Percentiles rank a stretch among this genome's conserved stretches.
Evolutionary conservation across 2,113 vertebrate genomes (phyloP).

Genomic region (Oriolus oriolus): DNA sequence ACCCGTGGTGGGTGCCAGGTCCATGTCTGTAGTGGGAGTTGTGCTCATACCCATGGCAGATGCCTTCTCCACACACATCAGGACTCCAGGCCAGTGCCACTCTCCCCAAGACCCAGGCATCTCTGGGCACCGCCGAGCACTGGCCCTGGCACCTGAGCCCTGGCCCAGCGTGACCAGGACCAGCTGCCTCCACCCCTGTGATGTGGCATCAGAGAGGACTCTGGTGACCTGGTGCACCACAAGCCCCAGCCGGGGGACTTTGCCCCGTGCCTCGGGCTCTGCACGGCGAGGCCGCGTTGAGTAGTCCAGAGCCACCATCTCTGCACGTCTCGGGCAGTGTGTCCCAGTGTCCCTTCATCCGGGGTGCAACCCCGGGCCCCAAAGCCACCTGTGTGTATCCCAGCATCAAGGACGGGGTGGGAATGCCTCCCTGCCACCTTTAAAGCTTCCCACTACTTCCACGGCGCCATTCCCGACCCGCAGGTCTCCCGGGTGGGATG

Average conservation of each 20-base stretch:
- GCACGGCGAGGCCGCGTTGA: accelerated
- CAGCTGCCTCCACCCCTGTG: not conserved
- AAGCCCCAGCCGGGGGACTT: not conserved
- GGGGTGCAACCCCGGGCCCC: accelerated
- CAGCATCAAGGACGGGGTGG: accelerated
- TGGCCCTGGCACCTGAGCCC: not conserved
- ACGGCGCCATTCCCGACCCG: accelerated
- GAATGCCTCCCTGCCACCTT: not conserved
- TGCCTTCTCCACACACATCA: not conserved
- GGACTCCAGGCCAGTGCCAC: not conserved
- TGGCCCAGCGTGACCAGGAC: not conserved
- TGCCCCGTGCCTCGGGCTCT: not conserved
- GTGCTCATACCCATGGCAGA: not conserved
- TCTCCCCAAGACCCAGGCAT: accelerated
- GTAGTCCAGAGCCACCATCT: not conserved
- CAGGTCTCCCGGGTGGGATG: not conserved
- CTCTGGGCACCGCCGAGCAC: not conserved
- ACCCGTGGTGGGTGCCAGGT: not conserved
- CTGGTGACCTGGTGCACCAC: not conserved
- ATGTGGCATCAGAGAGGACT: not conserved
- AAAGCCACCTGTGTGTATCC: accelerated
- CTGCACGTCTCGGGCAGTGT: accelerated
- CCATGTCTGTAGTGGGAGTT: too few relatives aligned
- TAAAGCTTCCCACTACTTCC: not conserved
- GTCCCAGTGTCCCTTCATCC: accelerated